Base-by-base conservation (phyloP, 2,888 invertebrate species). In the Macrophya annulata region DNA sequence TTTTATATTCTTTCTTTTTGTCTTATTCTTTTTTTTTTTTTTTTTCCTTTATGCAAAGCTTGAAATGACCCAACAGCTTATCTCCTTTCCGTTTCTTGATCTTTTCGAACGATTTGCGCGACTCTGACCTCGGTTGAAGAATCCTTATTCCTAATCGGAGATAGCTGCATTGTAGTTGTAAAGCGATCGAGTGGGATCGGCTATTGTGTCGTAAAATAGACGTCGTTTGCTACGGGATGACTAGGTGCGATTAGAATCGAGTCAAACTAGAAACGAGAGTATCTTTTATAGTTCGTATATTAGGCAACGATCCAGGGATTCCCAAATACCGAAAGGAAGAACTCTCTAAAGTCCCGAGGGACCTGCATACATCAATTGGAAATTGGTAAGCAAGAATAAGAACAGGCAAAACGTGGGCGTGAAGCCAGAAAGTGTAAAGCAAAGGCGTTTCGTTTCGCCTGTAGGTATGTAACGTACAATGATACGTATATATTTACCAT, bases 161-260 rank as follows among this genome's bases (percentile, higher is more conserved):
- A 51, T 76, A 15, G 37, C 68, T n/a, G 62, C 65, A 85, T 85
- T 81, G 85, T 84, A 76, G 84, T 72, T 84, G 59, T 40, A 25
- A 65, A 79, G 74, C 81, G 71, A 85, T 40, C 40, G 71, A 85
- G 85, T 71, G 51, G 59, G 21, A 45, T n/a, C 82, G 31, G 31
- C 31, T 48, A 85, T 85, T 85, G 85, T 85, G 55, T 85, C 85
- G 43, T 37, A 55, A 72, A 82, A 82, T 25, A 71, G 79, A 37
- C 25, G 17, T 68, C 71, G 85, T 85, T 85, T 77, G 51, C 15
- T 15, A 25, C 21, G 43, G 59, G 45, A 62, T 59, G 81, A 82
- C 68, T 85, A 82, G 81, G 43, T 55, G 81, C 71, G 81, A 85
- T 81, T 85, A 81, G 85, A 71, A 15, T 21, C 17, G 84, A 31